Evolutionary conservation across 1,140 invertebrate species (phyloP).

Genomic region (Caligus rogercresseyi): DNA sequence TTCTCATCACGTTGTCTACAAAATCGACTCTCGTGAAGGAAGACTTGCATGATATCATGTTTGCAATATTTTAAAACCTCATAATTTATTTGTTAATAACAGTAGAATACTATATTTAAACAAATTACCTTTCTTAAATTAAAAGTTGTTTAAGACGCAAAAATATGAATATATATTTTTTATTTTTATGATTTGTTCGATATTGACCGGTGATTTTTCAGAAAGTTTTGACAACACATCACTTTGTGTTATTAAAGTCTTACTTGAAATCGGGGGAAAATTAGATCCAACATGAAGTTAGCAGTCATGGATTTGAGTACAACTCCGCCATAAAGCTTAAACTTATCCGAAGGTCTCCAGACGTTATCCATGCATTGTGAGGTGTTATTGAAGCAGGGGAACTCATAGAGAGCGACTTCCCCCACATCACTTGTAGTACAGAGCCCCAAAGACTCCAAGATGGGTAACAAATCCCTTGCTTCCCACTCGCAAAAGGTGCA

Average conservation of each 20-base stretch:
- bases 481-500: constrained; percentile 52
- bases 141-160: no score
- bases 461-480: constrained; percentile 45
- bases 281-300: constrained; percentile 39
- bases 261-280: constrained; percentile 53
- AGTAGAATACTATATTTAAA: no score
- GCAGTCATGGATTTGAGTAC: constrained; percentile 39
- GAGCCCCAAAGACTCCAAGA: constrained; percentile 47
- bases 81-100: no score
- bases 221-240: no score
- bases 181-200: no score
- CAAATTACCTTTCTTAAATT: no score
- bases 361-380: constrained; percentile 49
- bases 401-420: constrained; percentile 40
- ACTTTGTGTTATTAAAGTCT: constrained; percentile 9
- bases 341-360: constrained; percentile 46
- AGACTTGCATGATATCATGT: no score
- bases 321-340: constrained; percentile 47
- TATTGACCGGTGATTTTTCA: no score
- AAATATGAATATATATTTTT: no score
- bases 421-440: constrained; percentile 37
- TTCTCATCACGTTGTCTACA: no score
- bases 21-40: no score
- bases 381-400: constrained; percentile 58
- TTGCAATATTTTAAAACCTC: no score